Evolutionary conservation across 2,113 vertebrate genomes (phyloP).

Genomic region (Microcebus lehilahytsara): DNA sequence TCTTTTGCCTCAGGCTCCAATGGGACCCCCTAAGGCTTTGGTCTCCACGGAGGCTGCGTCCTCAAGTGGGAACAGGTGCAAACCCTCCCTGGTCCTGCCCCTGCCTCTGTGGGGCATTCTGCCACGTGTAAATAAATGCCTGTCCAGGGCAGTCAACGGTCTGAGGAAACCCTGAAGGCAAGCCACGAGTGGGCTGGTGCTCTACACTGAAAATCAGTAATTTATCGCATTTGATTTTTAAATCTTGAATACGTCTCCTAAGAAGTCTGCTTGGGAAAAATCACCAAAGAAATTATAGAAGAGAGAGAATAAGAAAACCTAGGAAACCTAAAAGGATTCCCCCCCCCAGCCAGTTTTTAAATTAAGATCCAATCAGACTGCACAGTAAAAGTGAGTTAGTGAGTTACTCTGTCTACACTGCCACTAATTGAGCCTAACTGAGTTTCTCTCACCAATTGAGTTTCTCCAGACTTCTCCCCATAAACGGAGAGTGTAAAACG

Average conservation of each 20-base stretch:
- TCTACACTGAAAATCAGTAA: background rate
- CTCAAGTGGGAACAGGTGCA: background rate
- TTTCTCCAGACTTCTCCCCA: background rate
- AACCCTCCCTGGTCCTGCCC: too few species aligned
- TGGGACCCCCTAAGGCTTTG: background rate
- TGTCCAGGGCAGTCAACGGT: too few species aligned
- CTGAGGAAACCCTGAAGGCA: background rate
- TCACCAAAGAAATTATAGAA: background rate
- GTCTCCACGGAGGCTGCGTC: background rate
- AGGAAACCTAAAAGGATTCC: background rate
- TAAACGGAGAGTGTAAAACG: too few species aligned
- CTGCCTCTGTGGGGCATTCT: background rate
- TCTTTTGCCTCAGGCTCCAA: background rate
- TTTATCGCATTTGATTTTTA: conserved; percentile 10
- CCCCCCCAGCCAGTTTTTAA: background rate
- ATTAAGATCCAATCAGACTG: background rate
- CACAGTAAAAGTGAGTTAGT: background rate
- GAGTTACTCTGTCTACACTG: background rate
- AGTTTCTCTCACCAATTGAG: too few species aligned
- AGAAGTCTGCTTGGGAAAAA: background rate
- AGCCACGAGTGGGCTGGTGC: background rate
- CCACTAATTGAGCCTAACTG: background rate
- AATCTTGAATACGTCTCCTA: background rate
- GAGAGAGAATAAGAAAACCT: background rate
- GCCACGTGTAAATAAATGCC: background rate